Conservation (phyloP, 2,113 vertebrate genomes). For the Laterallus jamaicensis region DNA sequence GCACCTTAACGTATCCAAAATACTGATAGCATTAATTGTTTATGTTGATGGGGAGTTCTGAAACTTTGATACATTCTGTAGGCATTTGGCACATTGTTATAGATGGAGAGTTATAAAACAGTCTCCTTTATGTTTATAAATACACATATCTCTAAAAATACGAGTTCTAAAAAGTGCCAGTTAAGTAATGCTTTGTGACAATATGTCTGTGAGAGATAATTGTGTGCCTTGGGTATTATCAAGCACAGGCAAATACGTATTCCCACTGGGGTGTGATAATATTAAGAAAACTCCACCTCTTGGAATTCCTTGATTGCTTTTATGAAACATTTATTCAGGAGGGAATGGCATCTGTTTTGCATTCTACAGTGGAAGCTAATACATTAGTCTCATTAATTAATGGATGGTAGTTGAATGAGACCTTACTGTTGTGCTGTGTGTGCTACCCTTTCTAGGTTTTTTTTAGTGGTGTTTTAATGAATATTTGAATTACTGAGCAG, state of each 20-base stretch:
- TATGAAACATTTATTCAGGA: not conserved
- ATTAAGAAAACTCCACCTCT: conserved; percentile 24
- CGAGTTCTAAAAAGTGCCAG: not conserved
- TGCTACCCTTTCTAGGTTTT: not conserved
- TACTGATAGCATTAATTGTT: not conserved
- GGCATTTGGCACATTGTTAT: not conserved
- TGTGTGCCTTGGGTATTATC: not conserved
- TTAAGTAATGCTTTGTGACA: not conserved
- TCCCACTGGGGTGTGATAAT: not conserved
- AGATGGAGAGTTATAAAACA: not conserved
- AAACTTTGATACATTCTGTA: not conserved
- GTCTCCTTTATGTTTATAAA: not conserved
- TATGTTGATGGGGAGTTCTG: not conserved
- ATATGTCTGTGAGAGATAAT: conserved; percentile 37
- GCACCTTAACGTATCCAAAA: not conserved
- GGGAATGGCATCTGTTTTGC: not conserved
- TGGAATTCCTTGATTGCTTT: conserved; percentile 51
- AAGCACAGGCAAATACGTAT: conserved; percentile 1
- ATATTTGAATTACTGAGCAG: not conserved
- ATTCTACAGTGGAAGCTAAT: not conserved
- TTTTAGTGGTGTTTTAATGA: not conserved
- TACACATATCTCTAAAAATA: not conserved
- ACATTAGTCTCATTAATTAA: not conserved
- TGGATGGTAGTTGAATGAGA: not conserved
- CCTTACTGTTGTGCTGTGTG: not conserved